phyloP scores from a whole-genome alignment of 2,888 invertebrate species.

The Thumatha senex region DNA sequence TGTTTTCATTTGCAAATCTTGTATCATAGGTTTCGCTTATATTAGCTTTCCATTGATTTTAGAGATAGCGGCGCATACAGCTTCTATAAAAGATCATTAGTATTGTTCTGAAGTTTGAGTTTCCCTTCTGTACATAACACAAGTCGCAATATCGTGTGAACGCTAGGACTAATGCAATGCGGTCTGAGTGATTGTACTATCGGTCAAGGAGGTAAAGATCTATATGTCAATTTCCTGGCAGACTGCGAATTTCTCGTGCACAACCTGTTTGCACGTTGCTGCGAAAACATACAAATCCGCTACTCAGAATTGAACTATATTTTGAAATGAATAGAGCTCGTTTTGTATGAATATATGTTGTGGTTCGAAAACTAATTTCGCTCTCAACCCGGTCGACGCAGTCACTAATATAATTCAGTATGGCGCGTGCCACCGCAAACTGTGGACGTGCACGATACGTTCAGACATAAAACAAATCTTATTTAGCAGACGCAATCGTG shows the following conservation, averaged over 20 bases:
- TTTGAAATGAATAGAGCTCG: slow-evolving; percentile 43
- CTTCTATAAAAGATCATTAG: background rate
- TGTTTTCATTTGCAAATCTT: slow-evolving; percentile 6
- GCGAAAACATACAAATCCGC: slow-evolving; percentile 48
- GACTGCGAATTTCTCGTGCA: slow-evolving; percentile 66
- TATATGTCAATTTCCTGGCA: slow-evolving; percentile 59
- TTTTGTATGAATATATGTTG: slow-evolving; percentile 40
- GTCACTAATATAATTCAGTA: slow-evolving; percentile 74
- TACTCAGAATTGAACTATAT: slow-evolving; percentile 44
- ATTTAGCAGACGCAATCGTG: slow-evolving; percentile 48
- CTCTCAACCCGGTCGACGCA: slow-evolving; percentile 66
- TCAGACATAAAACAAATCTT: slow-evolving; percentile 34
- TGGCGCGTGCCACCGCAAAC: slow-evolving; percentile 67
- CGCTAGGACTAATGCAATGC: slow-evolving; percentile 9
- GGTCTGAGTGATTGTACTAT: slow-evolving; percentile 43
- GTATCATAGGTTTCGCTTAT: slow-evolving; percentile 1
- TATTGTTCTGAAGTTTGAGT: background rate
- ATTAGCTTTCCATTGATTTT: slow-evolving; percentile 5
- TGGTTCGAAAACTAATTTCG: slow-evolving; percentile 73
- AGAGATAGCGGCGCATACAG: slow-evolving; percentile 1
- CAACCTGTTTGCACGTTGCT: slow-evolving; percentile 61
- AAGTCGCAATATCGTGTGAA: background rate
- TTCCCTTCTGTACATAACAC: background rate
- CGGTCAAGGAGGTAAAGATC: slow-evolving; percentile 56
- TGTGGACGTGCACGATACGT: slow-evolving; percentile 49